Percentiles rank a stretch among this genome's conserved stretches.
phyloP scores from a whole-genome alignment of 2,888 invertebrate genomes.

The Peribatodes rhomboidaria region DNA sequence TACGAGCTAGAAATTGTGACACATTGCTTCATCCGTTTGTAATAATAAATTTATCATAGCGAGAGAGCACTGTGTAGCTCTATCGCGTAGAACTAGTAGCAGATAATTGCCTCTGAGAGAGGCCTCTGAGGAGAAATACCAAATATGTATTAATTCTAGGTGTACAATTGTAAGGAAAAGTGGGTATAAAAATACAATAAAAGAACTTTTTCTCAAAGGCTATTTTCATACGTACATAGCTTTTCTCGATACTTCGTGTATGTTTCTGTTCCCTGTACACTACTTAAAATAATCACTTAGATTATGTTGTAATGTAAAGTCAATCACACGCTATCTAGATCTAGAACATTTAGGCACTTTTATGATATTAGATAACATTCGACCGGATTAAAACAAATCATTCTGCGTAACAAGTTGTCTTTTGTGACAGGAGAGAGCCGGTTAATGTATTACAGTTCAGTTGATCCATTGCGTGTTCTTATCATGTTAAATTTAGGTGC shows the following conservation, averaged over 20 bases:
- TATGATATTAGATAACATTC: conserved; percentile 15
- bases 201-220: too few species aligned
- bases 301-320: neutral
- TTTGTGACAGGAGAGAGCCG: conserved; percentile 58
- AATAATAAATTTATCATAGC: conserved; percentile 24
- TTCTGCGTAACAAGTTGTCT: conserved; percentile 51
- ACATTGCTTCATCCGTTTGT: conserved; percentile 48
- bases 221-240: neutral
- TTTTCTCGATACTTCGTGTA: too few species aligned
- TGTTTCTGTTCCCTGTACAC: too few species aligned
- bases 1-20: conserved; percentile 42
- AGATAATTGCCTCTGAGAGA: neutral
- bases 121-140: too few species aligned
- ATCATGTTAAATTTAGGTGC: conserved; percentile 17
- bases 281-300: neutral
- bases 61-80: too few species aligned
- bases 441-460: conserved; percentile 35
- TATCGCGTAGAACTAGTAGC: too few species aligned
- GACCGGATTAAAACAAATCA: conserved; percentile 13
- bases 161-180: too few species aligned
- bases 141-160: too few species aligned
- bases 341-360: conserved; percentile 45
- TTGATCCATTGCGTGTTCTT: conserved; percentile 25
- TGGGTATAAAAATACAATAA: too few species aligned
- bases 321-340: conserved; percentile 49